phyloP scores from a whole-genome alignment of 2,113 vertebrate genomes.

The Vulpes vulpes region DNA sequence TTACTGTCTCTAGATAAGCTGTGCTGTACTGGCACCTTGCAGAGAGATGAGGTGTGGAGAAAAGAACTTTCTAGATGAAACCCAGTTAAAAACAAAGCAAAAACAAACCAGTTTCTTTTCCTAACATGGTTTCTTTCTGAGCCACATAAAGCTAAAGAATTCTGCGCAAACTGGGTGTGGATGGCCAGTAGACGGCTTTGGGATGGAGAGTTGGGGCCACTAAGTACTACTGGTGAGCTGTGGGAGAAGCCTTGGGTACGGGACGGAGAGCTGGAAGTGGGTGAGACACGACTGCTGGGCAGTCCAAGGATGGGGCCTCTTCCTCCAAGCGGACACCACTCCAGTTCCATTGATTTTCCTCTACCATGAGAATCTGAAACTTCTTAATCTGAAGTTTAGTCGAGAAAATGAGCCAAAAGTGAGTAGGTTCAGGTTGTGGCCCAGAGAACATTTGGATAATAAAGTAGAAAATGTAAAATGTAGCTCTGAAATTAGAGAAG shows the following conservation, averaged over 20 bases:
- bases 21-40: not conserved
- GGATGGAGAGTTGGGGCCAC: not conserved
- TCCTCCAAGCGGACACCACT: not conserved
- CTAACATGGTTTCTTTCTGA: conserved; percentile 6
- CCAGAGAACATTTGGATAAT: not conserved
- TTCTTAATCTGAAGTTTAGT: conserved; percentile 15
- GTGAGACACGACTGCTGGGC: not conserved
- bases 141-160: not conserved
- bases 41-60: not conserved
- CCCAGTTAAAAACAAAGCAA: not conserved
- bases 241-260: not conserved
- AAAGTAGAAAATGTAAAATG: not conserved
- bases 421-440: not conserved
- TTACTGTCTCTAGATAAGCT: not conserved
- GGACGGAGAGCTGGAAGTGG: not conserved
- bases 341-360: not conserved
- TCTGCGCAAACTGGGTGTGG: not conserved
- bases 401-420: not conserved
- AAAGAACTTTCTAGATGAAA: conserved; percentile 48
- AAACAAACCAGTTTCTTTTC: not conserved
- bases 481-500: not conserved
- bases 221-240: not conserved
- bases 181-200: not conserved
- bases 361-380: not conserved
- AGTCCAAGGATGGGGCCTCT: not conserved